Base-by-base conservation (phyloP, 2,113 vertebrate species). In the Cheirogaleus medius region DNA sequence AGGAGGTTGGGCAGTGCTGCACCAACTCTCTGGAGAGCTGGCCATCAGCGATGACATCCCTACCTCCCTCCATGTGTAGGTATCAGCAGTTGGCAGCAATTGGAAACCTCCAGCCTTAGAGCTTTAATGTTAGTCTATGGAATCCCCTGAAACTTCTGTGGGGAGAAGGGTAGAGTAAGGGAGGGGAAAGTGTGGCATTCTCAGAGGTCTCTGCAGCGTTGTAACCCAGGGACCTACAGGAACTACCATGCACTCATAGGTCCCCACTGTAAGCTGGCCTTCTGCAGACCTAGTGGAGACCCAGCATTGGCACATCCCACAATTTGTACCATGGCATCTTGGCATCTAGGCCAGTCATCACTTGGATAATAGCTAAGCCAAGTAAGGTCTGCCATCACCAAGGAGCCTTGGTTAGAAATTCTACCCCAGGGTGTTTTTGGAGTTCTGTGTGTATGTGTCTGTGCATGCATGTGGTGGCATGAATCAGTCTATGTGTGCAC, bases 251-350 rank as follows among this genome's bases (percentile, higher is more conserved):
- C 3, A 77, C 23, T 34, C 37, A 2, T 0, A n/a, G 44, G 17
- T 5, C 5, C 10, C 20, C 2, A 27, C 44, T 76, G 21, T 37
- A 21, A 13, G 37, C 64, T 66, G 27, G 32, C 60, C 34, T 63
- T 71, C 95, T 58, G 69, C 34, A 58, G 68, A 44, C 9, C 44
- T 20, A 34, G 0, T 8, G 39, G 39, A 87, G 29, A n/a, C 47
- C 20, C 0, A 0, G 18, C 1, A 15, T 37, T n/a, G 21, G 60
- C 7, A 11, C 9, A 47, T 14, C 8, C 42, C 17, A 32, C 25
- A 87, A 18, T 64, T 23, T 80, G 42, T 21, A 49, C 29, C 10
- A 1, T 18, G 47, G 49, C 17, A 42, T 74, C 27, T 71, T 32
- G 42, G 49, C 64, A 73, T 47, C 18, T 49, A 52, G 37, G 85